A percentile compares a stretch with the other conserved stretches of the same genome.
Evolutionary conservation across 2,888 invertebrate genomes (phyloP).

Genomic region (Tetramorium bicarinatum): DNA sequence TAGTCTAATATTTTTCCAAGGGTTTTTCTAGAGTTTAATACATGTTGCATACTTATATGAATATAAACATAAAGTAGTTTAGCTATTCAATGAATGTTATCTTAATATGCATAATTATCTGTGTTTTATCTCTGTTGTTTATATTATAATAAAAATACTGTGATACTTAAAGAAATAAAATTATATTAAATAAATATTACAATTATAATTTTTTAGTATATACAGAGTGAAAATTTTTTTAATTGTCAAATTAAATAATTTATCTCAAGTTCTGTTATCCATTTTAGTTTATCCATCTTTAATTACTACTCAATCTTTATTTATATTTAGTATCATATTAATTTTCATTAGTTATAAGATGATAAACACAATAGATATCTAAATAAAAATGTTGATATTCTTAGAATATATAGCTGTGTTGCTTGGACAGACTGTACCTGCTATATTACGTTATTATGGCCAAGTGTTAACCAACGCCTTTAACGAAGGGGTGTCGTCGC

Average conservation of each 20-base stretch:
- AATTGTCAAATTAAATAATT: background rate
- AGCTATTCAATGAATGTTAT: background rate
- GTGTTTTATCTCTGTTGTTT: background rate
- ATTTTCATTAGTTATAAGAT: background rate
- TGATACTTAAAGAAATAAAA: background rate
- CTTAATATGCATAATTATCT: background rate
- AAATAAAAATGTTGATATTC: background rate
- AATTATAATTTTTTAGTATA: background rate
- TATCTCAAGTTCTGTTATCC: background rate
- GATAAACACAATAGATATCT: slow-evolving; percentile 4
- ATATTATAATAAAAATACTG: slow-evolving; percentile 4
- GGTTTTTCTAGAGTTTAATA: background rate
- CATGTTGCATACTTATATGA: background rate
- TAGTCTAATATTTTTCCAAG: slow-evolving; percentile 17
- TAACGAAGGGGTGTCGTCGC: slow-evolving; percentile 72
- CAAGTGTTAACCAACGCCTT: slow-evolving; percentile 81
- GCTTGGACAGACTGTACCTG: slow-evolving; percentile 64
- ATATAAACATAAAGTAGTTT: background rate
- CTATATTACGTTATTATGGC: slow-evolving; percentile 78
- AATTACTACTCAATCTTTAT: background rate
- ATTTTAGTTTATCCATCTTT: background rate
- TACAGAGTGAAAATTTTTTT: background rate
- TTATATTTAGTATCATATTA: background rate
- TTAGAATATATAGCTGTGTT: slow-evolving; percentile 4
- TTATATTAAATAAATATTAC: background rate